Percentiles rank a stretch among this genome's conserved stretches.
Conservation (phyloP, 2,113 vertebrate species). For the Pyxicephalus adspersus region DNA sequence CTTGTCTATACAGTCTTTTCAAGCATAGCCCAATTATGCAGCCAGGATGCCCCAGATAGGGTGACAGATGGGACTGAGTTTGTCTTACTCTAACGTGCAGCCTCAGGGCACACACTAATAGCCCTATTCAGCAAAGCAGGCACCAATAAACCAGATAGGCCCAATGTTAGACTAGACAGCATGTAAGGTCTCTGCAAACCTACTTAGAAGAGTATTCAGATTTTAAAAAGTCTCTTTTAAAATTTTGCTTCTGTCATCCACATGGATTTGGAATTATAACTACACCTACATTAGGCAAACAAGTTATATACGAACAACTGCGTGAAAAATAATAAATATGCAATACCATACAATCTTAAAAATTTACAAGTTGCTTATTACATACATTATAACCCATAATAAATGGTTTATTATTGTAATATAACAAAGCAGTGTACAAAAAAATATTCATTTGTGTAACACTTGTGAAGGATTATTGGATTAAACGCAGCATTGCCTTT, state of each 20-base stretch:
- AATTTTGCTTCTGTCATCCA: not conserved
- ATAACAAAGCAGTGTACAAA: too few species aligned
- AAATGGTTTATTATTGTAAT: too few species aligned
- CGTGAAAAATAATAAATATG: too few species aligned
- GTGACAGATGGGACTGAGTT: constrained; percentile 74
- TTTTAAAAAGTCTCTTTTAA: not conserved
- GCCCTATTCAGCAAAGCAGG: constrained; percentile 48
- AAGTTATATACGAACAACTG: too few species aligned
- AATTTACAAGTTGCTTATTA: too few species aligned
- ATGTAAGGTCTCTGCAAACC: not conserved
- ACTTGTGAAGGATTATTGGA: not conserved
- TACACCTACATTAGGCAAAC: too few species aligned
- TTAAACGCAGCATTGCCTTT: not conserved
- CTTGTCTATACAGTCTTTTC: constrained; percentile 67
- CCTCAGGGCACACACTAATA: constrained; percentile 49
- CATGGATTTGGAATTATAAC: not conserved
- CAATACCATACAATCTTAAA: too few species aligned
- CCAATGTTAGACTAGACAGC: constrained; percentile 22
- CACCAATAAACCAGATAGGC: constrained; percentile 29
- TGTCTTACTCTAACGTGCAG: constrained; percentile 60
- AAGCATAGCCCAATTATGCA: constrained; percentile 64
- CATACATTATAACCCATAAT: too few species aligned
- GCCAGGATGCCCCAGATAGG: constrained; percentile 65
- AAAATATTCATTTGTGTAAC: too few species aligned
- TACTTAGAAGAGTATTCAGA: not conserved